Evolutionary conservation across 2,888 invertebrate species (phyloP), one percentile per base, ranked within the genome.

Genomic region (Phlogophora meticulosa): DNA sequence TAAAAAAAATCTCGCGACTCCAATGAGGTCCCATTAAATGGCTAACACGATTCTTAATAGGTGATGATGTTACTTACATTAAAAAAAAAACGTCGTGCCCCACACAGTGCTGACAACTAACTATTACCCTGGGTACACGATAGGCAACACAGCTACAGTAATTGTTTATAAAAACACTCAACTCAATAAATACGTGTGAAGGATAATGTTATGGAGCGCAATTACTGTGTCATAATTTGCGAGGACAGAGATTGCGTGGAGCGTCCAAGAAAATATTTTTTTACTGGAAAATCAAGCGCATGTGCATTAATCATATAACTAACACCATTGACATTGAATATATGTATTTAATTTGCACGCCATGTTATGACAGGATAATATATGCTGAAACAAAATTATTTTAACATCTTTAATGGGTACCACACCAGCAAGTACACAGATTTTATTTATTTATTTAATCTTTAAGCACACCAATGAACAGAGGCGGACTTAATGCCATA

Each of bases 51-150:
- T 34, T 38, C 22, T 10, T 46, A 62, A 36, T 22, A 7, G n/a
- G 11, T 2, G 2, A 24, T 13, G 11, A 13, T 28, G 3, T 10
- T 7, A 42, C 72, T 57, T 48, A 76, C 76, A 34, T 46, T 0
- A 13, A 36, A 32, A 69, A 38, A 52, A 63, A 52, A 60, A 38
- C 74, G 74, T 75, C 43, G 46, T 53, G 10, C 22, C 59, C 46
- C 46, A 40, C 36, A 51, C 64, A 70, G 34, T 24, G 20, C 48
- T 36, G n/a, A 56, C 13, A 46, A 20, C 48, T 40, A 57, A 74
- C 71, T 74, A 64, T 43, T 74, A 64, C 43, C 48, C 46, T 43
- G 13, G n/a, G 17, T 59, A 64, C 36, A 45, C 59, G 55, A 62
- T 28, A 3, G 11, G 32, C 5, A 28, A 28, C 4, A 28, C 28